These are phyloP conservation scores for Drosophila subquinaria DNA, from an alignment of 2,888 invertebrate genomes.

Conservation along the genomic window DNA sequence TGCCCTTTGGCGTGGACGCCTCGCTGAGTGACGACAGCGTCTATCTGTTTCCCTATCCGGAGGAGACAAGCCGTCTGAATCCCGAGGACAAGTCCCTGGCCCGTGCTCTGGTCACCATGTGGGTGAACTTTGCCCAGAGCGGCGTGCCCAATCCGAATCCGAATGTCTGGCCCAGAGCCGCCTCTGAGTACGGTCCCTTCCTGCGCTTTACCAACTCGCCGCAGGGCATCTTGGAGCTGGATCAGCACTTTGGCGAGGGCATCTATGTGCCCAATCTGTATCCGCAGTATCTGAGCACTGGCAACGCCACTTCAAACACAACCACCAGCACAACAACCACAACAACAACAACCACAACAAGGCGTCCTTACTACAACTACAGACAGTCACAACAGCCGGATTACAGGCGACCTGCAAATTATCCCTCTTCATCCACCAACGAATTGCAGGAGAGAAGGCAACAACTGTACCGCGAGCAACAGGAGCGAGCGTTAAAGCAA, in stretches of 20 bases:
- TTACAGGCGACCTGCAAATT: neutral
- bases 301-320: conserved; percentile 14
- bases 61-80: conserved; percentile 82
- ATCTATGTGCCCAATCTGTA: conserved; percentile 78
- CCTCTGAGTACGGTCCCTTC: conserved; percentile 83
- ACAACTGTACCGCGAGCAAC: conserved; percentile 19
- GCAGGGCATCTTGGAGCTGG: conserved; percentile 69
- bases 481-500: conserved; percentile 27
- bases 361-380: conserved; percentile 21
- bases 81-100: conserved; percentile 84
- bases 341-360: conserved; percentile 34
- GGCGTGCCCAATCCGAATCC: conserved; percentile 73
- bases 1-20: conserved; percentile 86
- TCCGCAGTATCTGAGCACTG: conserved; percentile 52
- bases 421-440: neutral
- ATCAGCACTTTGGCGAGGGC: conserved; percentile 84
- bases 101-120: conserved; percentile 84
- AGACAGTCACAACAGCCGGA: conserved; percentile 15
- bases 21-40: conserved; percentile 88
- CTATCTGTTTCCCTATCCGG: conserved; percentile 86
- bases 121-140: conserved; percentile 83
- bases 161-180: conserved; percentile 79
- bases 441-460: conserved; percentile 6
- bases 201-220: conserved; percentile 79
- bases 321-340: conserved; percentile 30